Percentiles rank a stretch among this genome's conserved stretches.
phyloP scores from a whole-genome alignment of 53 echinoderm and acorn worm genomes.

The Antedon mediterranea region DNA sequence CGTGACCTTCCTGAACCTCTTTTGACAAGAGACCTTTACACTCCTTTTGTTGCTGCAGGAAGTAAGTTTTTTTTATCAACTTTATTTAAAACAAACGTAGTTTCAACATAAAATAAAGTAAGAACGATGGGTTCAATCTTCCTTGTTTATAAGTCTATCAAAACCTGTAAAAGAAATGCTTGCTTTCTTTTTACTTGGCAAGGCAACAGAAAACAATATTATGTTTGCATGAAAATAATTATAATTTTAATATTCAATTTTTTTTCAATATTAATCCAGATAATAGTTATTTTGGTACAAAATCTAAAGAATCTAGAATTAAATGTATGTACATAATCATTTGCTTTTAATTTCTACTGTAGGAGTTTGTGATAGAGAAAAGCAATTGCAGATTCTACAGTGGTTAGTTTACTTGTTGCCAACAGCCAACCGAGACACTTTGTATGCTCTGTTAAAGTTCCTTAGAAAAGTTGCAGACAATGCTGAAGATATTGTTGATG shows the following conservation, averaged over 20 bases:
- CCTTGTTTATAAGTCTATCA: too few species aligned
- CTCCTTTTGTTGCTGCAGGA: slow-evolving; percentile 66
- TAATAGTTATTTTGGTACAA: too few species aligned
- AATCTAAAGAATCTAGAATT: too few species aligned
- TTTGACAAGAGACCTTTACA: slow-evolving; percentile 75
- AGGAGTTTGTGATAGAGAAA: slow-evolving; percentile 13
- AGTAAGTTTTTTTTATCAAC: slow-evolving; percentile 44
- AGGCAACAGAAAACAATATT: too few species aligned
- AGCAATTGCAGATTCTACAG: slow-evolving; percentile 39
- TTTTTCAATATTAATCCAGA: too few species aligned
- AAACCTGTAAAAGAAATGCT: too few species aligned
- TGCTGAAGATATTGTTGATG: slow-evolving; percentile 37
- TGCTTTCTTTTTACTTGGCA: too few species aligned
- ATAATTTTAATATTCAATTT: too few species aligned
- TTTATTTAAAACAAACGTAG: not conserved
- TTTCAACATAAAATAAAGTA: not conserved
- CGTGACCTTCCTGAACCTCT: slow-evolving; percentile 88
- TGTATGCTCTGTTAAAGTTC: slow-evolving; percentile 40
- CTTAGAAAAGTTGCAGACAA: slow-evolving; percentile 34
- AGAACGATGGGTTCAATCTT: too few species aligned
- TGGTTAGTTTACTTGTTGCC: slow-evolving; percentile 51
- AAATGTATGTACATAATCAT: too few species aligned
- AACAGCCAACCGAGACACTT: slow-evolving; percentile 47
- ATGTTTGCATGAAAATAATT: too few species aligned
- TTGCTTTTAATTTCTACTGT: too few species aligned